Evolutionary conservation across 2,113 vertebrate species (phyloP).

Genomic region (Trichomycterus rosablanca): DNA sequence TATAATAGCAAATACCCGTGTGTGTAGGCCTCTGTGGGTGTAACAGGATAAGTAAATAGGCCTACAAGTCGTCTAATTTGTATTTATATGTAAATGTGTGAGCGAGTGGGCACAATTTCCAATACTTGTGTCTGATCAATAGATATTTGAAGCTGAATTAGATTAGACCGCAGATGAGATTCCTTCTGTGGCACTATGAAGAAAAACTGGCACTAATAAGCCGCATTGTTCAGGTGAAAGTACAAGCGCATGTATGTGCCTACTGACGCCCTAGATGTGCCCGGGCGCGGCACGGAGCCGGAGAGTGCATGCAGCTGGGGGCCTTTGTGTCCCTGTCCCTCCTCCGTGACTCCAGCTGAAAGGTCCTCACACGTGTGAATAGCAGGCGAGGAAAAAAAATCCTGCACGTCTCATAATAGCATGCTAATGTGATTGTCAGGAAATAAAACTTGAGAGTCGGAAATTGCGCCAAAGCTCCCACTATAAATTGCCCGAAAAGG

Average conservation of each 20-base stretch:
- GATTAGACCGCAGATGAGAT: not conserved
- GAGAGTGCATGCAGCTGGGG: conserved; percentile 74
- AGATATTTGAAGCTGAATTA: conserved; percentile 48
- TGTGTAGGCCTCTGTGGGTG: no score
- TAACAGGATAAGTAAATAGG: no score
- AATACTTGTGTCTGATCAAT: conserved; percentile 43
- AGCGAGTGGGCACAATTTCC: conserved; percentile 36
- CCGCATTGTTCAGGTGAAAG: conserved; percentile 43
- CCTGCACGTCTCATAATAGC: conserved; percentile 47
- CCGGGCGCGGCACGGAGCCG: conserved; percentile 31
- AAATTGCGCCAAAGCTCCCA: conserved; percentile 68
- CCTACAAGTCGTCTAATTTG: no score
- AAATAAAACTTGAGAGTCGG: conserved; percentile 69
- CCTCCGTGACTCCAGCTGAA: conserved; percentile 47
- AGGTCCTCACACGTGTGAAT: conserved; percentile 59
- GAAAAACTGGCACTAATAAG: conserved; percentile 42
- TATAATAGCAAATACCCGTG: no score
- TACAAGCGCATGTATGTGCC: conserved; percentile 5
- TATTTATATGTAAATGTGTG: no score
- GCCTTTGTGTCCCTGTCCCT: conserved; percentile 60
- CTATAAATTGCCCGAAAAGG: conserved; percentile 56
- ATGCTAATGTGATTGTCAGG: conserved; percentile 72
- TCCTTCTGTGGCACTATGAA: not conserved
- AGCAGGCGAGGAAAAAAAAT: conserved; percentile 48
- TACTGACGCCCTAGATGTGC: conserved; percentile 23